Percentiles rank a stretch among this genome's conserved stretches.
phyloP scores from a whole-genome alignment of 2,113 vertebrate species.

The Albula glossodonta region DNA sequence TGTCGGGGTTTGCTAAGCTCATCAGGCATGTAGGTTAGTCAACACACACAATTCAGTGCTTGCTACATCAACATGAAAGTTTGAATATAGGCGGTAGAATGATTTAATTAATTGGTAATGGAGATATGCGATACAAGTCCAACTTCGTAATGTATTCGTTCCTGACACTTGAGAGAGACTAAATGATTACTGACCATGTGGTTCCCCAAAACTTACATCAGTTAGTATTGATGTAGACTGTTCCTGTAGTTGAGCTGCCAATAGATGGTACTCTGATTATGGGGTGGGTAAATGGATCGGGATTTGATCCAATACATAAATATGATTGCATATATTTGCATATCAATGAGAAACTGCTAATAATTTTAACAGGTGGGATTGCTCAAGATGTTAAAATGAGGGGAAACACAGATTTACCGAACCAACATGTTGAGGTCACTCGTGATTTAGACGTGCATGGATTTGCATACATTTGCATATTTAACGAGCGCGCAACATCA shows the following conservation, averaged over 20 bases:
- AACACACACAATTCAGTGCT: too few relatives aligned
- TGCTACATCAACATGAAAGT: too few relatives aligned
- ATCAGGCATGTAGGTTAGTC: too few relatives aligned
- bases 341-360: constrained; percentile 70
- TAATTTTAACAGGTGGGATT: constrained; percentile 63
- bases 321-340: constrained; percentile 49
- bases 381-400: constrained; percentile 58
- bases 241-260: background rate
- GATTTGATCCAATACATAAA: background rate
- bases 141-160: too few relatives aligned
- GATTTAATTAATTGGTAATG: too few relatives aligned
- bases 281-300: background rate
- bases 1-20: too few relatives aligned
- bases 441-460: constrained; percentile 58
- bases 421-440: constrained; percentile 66
- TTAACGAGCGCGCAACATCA: constrained; percentile 48
- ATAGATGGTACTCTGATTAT: background rate
- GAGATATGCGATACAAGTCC: too few relatives aligned
- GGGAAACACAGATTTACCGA: constrained; percentile 62
- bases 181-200: too few relatives aligned
- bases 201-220: too few relatives aligned
- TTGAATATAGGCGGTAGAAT: too few relatives aligned
- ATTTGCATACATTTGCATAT: constrained; percentile 69
- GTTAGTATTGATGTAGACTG: too few relatives aligned
- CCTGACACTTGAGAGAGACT: too few relatives aligned